Evolutionary conservation across 2,888 invertebrate genomes (phyloP).

Genomic region (Meandrusa payeni): DNA sequence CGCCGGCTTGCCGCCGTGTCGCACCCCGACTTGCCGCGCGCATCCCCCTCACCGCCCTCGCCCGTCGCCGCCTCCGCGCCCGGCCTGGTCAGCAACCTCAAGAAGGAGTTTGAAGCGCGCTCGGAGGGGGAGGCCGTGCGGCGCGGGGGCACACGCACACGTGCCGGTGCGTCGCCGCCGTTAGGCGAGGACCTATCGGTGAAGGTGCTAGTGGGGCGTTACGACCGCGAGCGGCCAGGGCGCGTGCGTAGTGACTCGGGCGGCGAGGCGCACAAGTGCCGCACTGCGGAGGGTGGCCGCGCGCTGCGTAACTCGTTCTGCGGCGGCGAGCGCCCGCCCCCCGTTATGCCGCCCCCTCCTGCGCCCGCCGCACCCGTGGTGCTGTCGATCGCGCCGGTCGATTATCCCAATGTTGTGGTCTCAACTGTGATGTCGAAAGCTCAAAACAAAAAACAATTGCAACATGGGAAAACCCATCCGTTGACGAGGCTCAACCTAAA

Average conservation of each 20-base stretch:
- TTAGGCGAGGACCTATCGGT: conserved; percentile 77
- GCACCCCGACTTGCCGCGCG: conserved; percentile 65
- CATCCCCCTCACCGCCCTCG: conserved; percentile 50
- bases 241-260: conserved; percentile 43
- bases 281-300: conserved; percentile 37
- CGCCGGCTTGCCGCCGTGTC: conserved; percentile 63
- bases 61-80: conserved; percentile 53
- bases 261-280: conserved; percentile 37
- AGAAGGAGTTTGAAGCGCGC: conserved; percentile 92
- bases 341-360: conserved; percentile 38
- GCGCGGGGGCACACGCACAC: conserved; percentile 38
- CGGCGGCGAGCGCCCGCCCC: conserved; percentile 38
- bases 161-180: conserved; percentile 70
- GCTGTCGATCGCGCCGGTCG: conserved; percentile 58
- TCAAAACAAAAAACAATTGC: conserved; percentile 89
- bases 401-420: conserved; percentile 81
- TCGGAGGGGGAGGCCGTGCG: conserved; percentile 46
- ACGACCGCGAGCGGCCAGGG: conserved; percentile 33
- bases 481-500: conserved; percentile 91
- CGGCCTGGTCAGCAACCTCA: conserved; percentile 91
- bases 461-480: conserved; percentile 96
- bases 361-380: conserved; percentile 65
- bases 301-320: conserved; percentile 36
- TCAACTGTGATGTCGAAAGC: conserved; percentile 86
- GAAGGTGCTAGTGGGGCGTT: conserved; percentile 86